These are phyloP conservation scores for Trochalopteron elliotii DNA, from an alignment of 2,113 vertebrate genomes.

Conservation along the genomic window DNA sequence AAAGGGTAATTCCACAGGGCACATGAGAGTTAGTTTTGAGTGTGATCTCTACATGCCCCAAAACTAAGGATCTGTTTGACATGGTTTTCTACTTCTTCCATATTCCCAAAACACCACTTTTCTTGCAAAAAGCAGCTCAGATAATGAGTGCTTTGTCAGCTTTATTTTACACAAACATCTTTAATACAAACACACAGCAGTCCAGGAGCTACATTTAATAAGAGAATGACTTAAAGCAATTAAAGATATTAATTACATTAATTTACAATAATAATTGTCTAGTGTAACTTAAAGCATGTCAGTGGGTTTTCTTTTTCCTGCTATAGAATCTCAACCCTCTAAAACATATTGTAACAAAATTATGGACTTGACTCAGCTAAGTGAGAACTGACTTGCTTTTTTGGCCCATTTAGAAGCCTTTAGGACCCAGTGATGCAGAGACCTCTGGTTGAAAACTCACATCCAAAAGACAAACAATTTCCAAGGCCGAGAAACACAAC, in stretches of 20 bases:
- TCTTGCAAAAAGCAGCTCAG: background rate
- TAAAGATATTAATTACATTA: background rate
- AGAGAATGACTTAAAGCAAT: background rate
- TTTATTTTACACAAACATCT: background rate
- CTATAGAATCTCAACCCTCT: background rate
- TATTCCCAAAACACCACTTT: background rate
- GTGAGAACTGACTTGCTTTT: background rate
- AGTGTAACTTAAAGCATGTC: background rate
- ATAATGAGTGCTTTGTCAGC: background rate
- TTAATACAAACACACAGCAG: background rate
- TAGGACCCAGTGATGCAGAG: background rate
- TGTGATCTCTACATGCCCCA: background rate
- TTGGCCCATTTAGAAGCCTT: background rate
- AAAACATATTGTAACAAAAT: background rate
- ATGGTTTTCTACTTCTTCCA: background rate
- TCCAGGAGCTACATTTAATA: background rate
- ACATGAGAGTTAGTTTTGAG: background rate
- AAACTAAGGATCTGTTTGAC: background rate
- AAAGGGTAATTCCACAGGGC: background rate
- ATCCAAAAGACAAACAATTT: background rate
- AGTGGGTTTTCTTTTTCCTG: background rate
- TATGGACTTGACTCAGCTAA: background rate
- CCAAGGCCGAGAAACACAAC: background rate
- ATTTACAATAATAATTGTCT: background rate
- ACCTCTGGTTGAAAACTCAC: background rate